These are phyloP conservation scores for Triplophysa rosa DNA, from an alignment of 2,113 vertebrate species.

Conservation along the genomic window DNA sequence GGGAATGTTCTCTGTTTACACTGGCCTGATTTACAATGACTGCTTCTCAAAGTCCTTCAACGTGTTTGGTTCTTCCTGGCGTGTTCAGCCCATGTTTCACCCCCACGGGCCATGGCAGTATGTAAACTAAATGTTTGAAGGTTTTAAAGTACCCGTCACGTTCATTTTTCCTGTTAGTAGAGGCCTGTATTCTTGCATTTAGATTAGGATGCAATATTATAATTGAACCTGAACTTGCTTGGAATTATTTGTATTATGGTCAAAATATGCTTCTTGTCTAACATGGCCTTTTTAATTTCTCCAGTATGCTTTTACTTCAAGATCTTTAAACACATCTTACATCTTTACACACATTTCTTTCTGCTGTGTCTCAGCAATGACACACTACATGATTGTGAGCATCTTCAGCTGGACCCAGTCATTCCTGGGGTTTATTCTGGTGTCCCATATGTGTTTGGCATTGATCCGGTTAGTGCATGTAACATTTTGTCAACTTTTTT, in stretches of 20 bases:
- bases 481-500: neutral
- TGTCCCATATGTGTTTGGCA: conserved; percentile 59
- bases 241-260: too few species aligned
- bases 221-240: too few species aligned
- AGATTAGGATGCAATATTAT: neutral
- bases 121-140: neutral
- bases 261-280: too few species aligned
- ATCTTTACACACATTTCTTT: neutral
- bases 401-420: conserved; percentile 59
- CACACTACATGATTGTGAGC: conserved; percentile 40
- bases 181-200: neutral
- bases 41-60: conserved; percentile 64
- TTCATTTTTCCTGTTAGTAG: neutral
- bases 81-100: conserved; percentile 57
- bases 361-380: conserved; percentile 50
- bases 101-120: conserved; percentile 61
- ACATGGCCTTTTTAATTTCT: neutral
- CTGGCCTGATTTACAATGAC: conserved; percentile 65
- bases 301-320: too few species aligned
- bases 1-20: conserved; percentile 64
- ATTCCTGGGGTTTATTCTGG: conserved; percentile 60
- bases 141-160: neutral
- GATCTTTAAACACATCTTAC: neutral
- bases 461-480: conserved; percentile 59
- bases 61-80: conserved; percentile 62